Conservation (phyloP, 2,113 vertebrate genomes). For the Hippocampus guttulatus region DNA sequence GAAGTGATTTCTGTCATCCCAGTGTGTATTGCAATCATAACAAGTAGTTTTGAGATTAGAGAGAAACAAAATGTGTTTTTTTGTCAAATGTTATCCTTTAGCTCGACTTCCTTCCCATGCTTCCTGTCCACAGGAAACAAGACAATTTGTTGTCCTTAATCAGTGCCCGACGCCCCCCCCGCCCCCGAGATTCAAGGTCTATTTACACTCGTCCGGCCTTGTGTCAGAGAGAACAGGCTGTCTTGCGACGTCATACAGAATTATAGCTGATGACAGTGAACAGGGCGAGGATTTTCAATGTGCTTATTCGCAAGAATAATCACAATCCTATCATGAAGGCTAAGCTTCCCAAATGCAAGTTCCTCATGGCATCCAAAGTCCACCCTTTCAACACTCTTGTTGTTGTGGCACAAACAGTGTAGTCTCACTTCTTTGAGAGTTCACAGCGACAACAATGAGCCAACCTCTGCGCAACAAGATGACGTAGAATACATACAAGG, state of each 20-base stretch:
- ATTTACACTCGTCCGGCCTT: not conserved
- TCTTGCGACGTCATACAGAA: not conserved
- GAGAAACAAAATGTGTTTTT: conserved; percentile 1
- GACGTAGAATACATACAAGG: not conserved
- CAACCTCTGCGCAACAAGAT: not conserved
- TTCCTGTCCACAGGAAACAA: not conserved
- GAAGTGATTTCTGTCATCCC: not conserved
- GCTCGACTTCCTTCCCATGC: not conserved
- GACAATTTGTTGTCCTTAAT: not conserved
- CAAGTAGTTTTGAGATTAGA: not conserved
- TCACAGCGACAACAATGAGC: not conserved
- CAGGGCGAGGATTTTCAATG: not conserved
- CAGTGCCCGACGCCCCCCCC: not conserved
- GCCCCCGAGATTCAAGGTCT: not conserved
- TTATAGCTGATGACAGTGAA: not conserved
- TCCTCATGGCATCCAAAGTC: not conserved
- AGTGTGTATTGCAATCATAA: not conserved
- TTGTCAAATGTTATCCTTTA: not conserved
- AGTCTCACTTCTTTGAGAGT: not conserved
- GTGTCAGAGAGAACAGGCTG: not conserved
- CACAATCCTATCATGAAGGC: conserved; percentile 12
- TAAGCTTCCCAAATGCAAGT: not conserved
- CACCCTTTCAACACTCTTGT: not conserved
- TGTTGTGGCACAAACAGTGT: not conserved
- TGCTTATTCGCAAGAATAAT: conserved; percentile 2